Evolutionary conservation across 1,140 invertebrate species (phyloP).

Genomic region (Drosophila tropicalis): DNA sequence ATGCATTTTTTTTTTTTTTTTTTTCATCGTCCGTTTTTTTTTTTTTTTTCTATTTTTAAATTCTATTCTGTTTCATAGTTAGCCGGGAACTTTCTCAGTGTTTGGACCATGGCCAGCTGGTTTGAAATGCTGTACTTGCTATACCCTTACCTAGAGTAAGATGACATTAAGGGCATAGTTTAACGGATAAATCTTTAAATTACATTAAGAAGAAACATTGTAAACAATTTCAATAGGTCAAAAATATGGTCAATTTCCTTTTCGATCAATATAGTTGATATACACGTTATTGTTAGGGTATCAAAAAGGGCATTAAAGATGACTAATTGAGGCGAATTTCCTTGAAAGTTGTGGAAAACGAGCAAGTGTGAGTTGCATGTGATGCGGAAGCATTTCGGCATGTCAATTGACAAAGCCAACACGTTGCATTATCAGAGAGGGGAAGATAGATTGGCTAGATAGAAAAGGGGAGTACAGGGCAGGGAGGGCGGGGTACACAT

Average conservation of each 20-base stretch:
- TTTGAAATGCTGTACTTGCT: not conserved
- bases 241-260: not conserved
- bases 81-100: conserved; percentile 7
- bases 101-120: conserved; percentile 11
- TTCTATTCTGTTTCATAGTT: conserved; percentile 17
- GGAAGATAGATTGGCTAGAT: too few species aligned
- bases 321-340: conserved; percentile 7
- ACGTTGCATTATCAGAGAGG: conserved; percentile 34
- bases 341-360: conserved; percentile 12
- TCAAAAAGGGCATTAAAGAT: conserved; percentile 1
- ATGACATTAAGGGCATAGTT: too few species aligned
- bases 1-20: not conserved
- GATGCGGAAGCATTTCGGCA: conserved; percentile 49
- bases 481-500: not conserved
- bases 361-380: not conserved
- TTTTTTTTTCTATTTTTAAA: conserved; percentile 11
- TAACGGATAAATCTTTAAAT: too few species aligned
- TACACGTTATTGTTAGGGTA: not conserved
- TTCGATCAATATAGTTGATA: not conserved
- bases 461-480: too few species aligned
- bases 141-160: not conserved
- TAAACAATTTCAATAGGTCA: not conserved
- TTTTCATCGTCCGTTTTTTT: not conserved
- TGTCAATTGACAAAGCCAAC: conserved; percentile 64
- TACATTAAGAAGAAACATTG: too few species aligned